Conservation (phyloP, 2,888 invertebrate genomes). For the Rhorus exstirpatorius region DNA sequence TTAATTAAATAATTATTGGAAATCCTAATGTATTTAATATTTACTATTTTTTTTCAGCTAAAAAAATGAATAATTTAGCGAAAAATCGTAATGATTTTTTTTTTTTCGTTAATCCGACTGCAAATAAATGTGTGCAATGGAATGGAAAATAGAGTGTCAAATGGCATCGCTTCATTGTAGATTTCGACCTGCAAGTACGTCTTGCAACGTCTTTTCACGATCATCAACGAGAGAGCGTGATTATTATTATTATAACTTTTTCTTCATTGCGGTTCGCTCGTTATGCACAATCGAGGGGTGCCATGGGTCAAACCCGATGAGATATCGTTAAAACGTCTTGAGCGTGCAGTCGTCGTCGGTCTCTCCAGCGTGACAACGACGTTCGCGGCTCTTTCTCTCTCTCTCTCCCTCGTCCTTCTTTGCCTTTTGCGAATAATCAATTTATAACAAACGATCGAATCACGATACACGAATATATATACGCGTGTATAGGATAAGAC, state of each 20-base stretch:
- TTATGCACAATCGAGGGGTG: slow-evolving; percentile 71
- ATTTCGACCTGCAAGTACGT: background rate
- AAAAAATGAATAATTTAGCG: too few species aligned
- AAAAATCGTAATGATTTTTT: too few species aligned
- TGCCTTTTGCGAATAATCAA: slow-evolving; percentile 15
- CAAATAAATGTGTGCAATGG: too few species aligned
- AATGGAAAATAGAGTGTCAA: background rate
- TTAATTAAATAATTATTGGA: too few species aligned
- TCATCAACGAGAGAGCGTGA: slow-evolving; percentile 28
- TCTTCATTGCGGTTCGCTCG: slow-evolving; percentile 30
- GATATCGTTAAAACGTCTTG: slow-evolving; percentile 79
- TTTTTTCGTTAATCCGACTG: too few species aligned
- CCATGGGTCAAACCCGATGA: slow-evolving; percentile 84
- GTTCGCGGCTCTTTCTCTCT: slow-evolving; percentile 44
- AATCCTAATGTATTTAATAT: background rate
- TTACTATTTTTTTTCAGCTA: background rate
- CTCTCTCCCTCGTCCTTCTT: slow-evolving; percentile 2
- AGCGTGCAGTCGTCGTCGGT: slow-evolving; percentile 81
- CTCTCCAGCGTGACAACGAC: slow-evolving; percentile 77
- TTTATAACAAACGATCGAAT: slow-evolving; percentile 7
- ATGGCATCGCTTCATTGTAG: background rate
- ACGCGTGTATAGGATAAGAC: background rate
- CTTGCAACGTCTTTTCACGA: too few species aligned
- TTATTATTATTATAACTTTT: slow-evolving; percentile 33
- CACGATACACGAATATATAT: background rate